These are phyloP conservation scores for Tholera decimalis DNA, from an alignment of 2,888 invertebrate genomes.

Conservation along the genomic window DNA sequence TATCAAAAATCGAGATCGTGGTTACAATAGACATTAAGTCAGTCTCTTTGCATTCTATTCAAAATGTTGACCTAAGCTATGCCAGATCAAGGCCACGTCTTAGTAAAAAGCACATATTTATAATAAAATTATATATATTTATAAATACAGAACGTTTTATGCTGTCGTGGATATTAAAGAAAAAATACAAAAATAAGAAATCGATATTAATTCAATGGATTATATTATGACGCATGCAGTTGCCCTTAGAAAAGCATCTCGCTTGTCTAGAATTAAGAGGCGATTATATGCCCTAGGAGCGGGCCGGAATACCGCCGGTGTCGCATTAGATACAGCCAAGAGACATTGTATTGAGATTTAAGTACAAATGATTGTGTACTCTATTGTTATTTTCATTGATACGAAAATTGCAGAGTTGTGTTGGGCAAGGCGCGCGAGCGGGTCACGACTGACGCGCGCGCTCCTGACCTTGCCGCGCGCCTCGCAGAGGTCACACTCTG, in stretches of 20 bases:
- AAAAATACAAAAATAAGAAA: conserved; percentile 27
- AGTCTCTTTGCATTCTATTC: background rate
- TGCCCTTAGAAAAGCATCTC: conserved; percentile 57
- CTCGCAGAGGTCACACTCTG: conserved; percentile 88
- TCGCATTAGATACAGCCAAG: conserved; percentile 78
- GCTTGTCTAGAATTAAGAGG: conserved; percentile 74
- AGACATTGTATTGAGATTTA: conserved; percentile 76
- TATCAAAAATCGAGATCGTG: conserved; percentile 5
- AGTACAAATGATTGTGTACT: conserved; percentile 81
- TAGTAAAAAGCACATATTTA: conserved; percentile 4
- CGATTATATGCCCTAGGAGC: conserved; percentile 70
- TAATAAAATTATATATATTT: conserved; percentile 3
- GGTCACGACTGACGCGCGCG: conserved; percentile 90
- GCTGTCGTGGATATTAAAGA: conserved; percentile 20
- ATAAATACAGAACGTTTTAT: conserved; percentile 20
- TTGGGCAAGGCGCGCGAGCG: conserved; percentile 84
- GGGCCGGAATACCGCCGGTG: conserved; percentile 66
- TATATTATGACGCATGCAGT: conserved; percentile 47
- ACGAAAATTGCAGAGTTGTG: conserved; percentile 75
- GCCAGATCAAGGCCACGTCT: background rate
- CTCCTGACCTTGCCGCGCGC: conserved; percentile 91
- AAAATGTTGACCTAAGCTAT: background rate
- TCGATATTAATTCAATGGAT: conserved; percentile 29
- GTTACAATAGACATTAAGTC: background rate
- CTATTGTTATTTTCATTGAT: conserved; percentile 78